phyloP scores from a whole-genome alignment of 92 coral and sea anemone species.

The Palythoa grandis region DNA sequence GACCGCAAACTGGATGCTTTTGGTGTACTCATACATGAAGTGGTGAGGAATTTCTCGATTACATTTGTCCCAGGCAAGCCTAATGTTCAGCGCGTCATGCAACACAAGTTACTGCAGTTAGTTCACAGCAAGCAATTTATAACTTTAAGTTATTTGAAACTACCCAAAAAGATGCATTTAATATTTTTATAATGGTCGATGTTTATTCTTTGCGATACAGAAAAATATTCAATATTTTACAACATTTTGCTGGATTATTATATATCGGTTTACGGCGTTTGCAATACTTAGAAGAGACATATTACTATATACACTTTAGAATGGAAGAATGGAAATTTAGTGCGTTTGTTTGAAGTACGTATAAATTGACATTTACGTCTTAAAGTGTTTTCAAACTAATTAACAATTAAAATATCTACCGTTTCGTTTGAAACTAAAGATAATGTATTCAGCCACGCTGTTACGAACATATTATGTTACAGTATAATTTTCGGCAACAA shows the following conservation, averaged over 20 bases:
- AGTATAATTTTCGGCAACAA: no score
- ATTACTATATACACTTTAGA: no score
- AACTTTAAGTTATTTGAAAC: background rate
- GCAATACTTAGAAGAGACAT: no score
- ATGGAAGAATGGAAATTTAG: no score
- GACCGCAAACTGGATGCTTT: slow-evolving; percentile 16
- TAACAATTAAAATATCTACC: no score
- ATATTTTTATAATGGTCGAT: background rate
- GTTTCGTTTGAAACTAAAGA: no score
- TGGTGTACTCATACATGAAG: slow-evolving; percentile 32
- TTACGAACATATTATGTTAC: no score
- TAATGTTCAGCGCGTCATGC: slow-evolving; percentile 43
- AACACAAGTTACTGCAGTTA: slow-evolving; percentile 27
- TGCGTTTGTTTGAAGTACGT: no score
- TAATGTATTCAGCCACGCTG: no score
- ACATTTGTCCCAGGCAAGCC: slow-evolving; percentile 44
- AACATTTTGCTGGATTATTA: no score
- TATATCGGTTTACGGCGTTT: no score
- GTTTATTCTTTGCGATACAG: background rate
- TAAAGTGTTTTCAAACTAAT: background rate
- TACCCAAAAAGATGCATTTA: background rate
- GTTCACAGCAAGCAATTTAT: slow-evolving; percentile 24
- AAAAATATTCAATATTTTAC: background rate
- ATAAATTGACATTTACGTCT: background rate
- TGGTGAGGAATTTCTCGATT: slow-evolving; percentile 14